Evolutionary conservation across 1,140 invertebrate genomes (phyloP).

Genomic region (Cotesia vestalis): DNA sequence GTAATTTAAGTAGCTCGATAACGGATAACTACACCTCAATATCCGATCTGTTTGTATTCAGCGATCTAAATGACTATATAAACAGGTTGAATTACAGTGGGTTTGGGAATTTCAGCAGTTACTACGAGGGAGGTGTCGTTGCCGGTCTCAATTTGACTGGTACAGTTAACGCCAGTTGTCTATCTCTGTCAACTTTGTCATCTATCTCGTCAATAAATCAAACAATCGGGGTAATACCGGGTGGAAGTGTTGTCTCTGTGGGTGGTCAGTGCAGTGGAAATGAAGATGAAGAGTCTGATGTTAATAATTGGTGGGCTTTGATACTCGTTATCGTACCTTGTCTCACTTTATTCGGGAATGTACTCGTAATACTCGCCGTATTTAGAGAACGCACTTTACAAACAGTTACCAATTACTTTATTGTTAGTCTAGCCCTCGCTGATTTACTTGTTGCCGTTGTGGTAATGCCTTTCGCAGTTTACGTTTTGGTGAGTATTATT

Average conservation of each 20-base stretch:
- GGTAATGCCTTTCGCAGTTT: constrained; percentile 98
- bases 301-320: constrained; percentile 84
- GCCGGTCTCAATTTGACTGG: constrained; percentile 63
- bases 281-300: constrained; percentile 57
- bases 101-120: constrained; percentile 57
- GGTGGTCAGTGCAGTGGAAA: constrained; percentile 58
- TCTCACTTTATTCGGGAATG: constrained; percentile 95
- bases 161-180: constrained; percentile 45
- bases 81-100: constrained; percentile 59
- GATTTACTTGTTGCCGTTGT: constrained; percentile 95
- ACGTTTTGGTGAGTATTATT: constrained; percentile 71
- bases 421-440: constrained; percentile 96
- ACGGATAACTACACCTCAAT: constrained; percentile 58
- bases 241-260: too few relatives aligned
- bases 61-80: constrained; percentile 61
- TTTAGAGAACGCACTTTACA: constrained; percentile 88
- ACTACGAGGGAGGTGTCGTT: constrained; percentile 50
- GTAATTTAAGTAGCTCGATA: constrained; percentile 35
- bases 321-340: constrained; percentile 89
- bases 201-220: too few relatives aligned
- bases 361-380: constrained; percentile 94
- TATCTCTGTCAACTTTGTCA: too few relatives aligned
- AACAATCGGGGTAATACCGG: constrained; percentile 48
- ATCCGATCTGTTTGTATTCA: constrained; percentile 60
- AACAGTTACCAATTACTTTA: constrained; percentile 98